Base-by-base conservation (phyloP, 2,888 invertebrate species). In the Phengaris alcon region DNA sequence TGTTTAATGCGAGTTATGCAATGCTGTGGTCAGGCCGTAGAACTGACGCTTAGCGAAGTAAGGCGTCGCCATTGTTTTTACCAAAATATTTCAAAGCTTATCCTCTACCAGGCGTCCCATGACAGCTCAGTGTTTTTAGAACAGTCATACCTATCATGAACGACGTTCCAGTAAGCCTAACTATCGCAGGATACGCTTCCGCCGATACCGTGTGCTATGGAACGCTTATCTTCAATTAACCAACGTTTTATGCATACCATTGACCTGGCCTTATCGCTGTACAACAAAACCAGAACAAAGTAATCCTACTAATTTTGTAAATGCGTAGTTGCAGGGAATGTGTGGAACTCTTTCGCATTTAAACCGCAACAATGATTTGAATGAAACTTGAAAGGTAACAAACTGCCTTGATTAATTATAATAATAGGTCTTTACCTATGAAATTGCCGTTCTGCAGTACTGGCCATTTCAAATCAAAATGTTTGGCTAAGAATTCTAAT, bases 161-260 rank as follows among this genome's bases (percentile, higher is more conserved):
- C 64, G 10, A 10, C 22, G 52, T 72, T 52, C 22, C 72, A 72
- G 13, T 52, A 35, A 51, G 52, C 22, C 35, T 15, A 35, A 12
- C 22, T 52, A 51, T 52, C 72, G 51, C 72, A 52, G 72, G 72
- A 72, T 72, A 52, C 51, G 52, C 72, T 52, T 72, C 72, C 54
- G 72, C 22, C 72, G 72, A 72, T 72, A 72, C 51, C 72, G 72
- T 72, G 70, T 70, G 22, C 52, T 22, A 35, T 22, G 52, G 51
- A 35, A 35, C 48, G 10, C 72, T 72, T 72, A 72, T 72, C 72
- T 15, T 48, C 51, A 72, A 72, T 72, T 72, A 72, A 72, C 52
- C 22, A 15, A 72, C 35, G 52, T 72, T 54, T 64, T 64, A 64
- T 64, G 64, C 35, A 64, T 44, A 64, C 64, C 64, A 64, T 64